Evolutionary conservation across 1,140 invertebrate genomes (phyloP).

Genomic region (Drosophila obscura): DNA sequence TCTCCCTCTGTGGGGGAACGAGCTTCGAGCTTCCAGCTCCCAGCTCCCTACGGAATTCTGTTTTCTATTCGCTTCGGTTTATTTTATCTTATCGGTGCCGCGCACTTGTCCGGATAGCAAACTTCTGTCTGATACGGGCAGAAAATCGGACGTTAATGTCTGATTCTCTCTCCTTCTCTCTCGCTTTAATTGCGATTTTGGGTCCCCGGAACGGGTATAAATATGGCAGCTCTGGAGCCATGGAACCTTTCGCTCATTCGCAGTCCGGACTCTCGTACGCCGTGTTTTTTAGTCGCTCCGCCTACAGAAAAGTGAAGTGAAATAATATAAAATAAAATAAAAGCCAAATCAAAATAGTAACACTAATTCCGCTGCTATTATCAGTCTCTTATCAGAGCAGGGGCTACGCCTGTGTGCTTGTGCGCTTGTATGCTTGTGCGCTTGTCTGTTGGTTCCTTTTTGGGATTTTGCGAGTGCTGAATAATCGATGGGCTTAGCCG

Average conservation of each 20-base stretch:
- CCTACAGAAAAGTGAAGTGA: neutral
- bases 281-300: slow-evolving; percentile 37
- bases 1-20: slow-evolving; percentile 8
- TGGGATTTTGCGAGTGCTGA: slow-evolving; percentile 13
- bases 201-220: slow-evolving; percentile 36
- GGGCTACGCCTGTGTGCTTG: neutral
- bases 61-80: slow-evolving; percentile 17
- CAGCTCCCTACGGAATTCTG: slow-evolving; percentile 25
- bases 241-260: slow-evolving; percentile 73
- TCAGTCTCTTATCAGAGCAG: slow-evolving; percentile 18
- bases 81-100: slow-evolving; percentile 42
- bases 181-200: slow-evolving; percentile 46
- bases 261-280: slow-evolving; percentile 41
- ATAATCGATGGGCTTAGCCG: slow-evolving; percentile 44
- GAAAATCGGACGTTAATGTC: slow-evolving; percentile 43
- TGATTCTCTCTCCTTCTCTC: slow-evolving; percentile 29
- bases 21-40: slow-evolving; percentile 30
- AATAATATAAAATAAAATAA: neutral
- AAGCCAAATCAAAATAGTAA: slow-evolving; percentile 17
- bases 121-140: slow-evolving; percentile 41
- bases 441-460: neutral
- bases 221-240: slow-evolving; percentile 68
- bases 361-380: slow-evolving; percentile 2
- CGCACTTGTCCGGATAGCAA: slow-evolving; percentile 49
- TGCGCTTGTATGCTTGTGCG: neutral